Percentiles rank a stretch among this genome's conserved stretches.
phyloP scores from a whole-genome alignment of 2,113 vertebrate genomes.

The Galemys pyrenaicus region DNA sequence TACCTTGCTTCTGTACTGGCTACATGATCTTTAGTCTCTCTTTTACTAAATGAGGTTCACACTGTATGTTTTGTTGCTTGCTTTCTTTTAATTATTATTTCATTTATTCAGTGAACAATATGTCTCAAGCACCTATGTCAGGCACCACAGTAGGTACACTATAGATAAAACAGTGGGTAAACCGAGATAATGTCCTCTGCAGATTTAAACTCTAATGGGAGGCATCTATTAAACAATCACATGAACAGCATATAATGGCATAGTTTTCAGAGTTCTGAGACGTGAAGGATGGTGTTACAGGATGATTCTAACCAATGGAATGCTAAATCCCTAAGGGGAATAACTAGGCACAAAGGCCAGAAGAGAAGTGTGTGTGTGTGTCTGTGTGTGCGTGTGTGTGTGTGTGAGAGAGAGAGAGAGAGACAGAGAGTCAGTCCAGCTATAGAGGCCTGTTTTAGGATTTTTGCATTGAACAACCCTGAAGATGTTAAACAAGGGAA shows the following conservation, averaged over 20 bases:
- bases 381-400: neutral
- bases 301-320: neutral
- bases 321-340: neutral
- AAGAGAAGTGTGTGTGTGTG: neutral
- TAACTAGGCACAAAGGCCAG: neutral
- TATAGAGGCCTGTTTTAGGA: neutral
- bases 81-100: neutral
- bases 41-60: neutral
- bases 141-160: neutral
- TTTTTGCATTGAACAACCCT: neutral
- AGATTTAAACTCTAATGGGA: neutral
- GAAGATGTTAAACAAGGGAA: neutral
- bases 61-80: neutral
- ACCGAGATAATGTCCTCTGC: neutral
- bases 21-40: neutral
- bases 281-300: neutral
- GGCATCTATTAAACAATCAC: neutral
- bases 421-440: too few species aligned
- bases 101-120: neutral
- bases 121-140: neutral
- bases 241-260: conserved; percentile 2
- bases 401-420: neutral
- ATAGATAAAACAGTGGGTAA: neutral
- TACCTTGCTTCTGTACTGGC: neutral
- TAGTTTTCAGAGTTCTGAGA: neutral